Conservation (phyloP, 2,888 invertebrate species). For the Cephalotes varians region DNA sequence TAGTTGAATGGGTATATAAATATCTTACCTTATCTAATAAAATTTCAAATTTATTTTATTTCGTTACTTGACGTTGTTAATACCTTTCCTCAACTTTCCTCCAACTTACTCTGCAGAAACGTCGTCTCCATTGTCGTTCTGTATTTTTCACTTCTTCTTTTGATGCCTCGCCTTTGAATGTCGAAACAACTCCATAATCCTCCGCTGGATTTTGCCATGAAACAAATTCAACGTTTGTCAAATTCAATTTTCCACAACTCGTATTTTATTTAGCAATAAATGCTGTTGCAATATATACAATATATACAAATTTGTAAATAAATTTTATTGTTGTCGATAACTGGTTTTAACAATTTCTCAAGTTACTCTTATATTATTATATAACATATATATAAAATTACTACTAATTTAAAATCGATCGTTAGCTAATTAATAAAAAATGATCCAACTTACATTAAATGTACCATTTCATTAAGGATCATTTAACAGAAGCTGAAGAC, state of each 20-base stretch:
- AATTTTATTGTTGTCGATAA: neutral
- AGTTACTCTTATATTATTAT: neutral
- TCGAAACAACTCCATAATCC: neutral
- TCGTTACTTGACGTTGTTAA: too few species aligned
- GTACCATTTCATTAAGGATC: neutral
- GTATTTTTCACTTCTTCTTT: neutral
- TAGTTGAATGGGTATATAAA: too few species aligned
- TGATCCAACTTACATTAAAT: too few species aligned
- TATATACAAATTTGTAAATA: constrained; percentile 20
- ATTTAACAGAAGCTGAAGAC: too few species aligned
- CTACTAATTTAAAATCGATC: neutral
- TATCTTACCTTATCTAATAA: too few species aligned
- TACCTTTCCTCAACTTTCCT: neutral
- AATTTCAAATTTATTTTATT: too few species aligned
- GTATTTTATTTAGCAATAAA: neutral
- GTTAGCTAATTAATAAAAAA: neutral
- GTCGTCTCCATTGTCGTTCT: too few species aligned
- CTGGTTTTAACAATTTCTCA: neutral
- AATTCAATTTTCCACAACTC: neutral
- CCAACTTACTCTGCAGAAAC: neutral
- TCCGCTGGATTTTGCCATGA: neutral
- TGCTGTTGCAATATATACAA: too few species aligned
- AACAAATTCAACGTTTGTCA: too few species aligned
- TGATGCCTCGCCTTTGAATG: neutral
- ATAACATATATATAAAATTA: neutral